Evolutionary conservation across 2,888 invertebrate species (phyloP).

Genomic region (Nezara viridula): DNA sequence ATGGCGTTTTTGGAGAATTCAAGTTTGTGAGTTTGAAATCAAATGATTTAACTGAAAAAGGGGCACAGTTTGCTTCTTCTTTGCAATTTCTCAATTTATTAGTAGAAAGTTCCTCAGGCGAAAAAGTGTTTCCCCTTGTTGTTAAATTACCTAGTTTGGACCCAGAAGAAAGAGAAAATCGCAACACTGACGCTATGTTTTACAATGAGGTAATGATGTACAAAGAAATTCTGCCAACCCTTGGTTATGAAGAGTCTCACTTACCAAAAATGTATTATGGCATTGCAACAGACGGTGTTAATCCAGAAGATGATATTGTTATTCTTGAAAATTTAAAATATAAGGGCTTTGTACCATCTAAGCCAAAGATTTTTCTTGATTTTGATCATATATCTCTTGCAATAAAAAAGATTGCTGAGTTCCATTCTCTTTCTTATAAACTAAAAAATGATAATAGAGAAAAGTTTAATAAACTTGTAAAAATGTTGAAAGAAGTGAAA

Average conservation of each 20-base stretch:
- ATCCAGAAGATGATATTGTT: slow-evolving; percentile 60
- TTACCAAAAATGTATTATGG: slow-evolving; percentile 64
- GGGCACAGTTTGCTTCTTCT: slow-evolving; percentile 63
- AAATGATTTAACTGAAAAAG: slow-evolving; percentile 19
- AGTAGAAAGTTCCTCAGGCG: not conserved
- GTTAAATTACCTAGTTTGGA: slow-evolving; percentile 60
- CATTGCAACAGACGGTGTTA: slow-evolving; percentile 9
- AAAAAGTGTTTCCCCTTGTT: slow-evolving; percentile 54
- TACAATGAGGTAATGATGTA: slow-evolving; percentile 65
- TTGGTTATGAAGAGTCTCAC: slow-evolving; percentile 53
- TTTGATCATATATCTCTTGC: slow-evolving; percentile 64
- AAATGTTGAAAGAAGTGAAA: not conserved
- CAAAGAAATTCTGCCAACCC: slow-evolving; percentile 63
- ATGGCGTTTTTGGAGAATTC: slow-evolving; percentile 58
- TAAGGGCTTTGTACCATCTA: slow-evolving; percentile 60
- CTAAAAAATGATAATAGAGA: slow-evolving; percentile 60
- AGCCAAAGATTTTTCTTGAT: slow-evolving; percentile 64
- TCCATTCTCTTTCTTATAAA: slow-evolving; percentile 66
- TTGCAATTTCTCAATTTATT: slow-evolving; percentile 61
- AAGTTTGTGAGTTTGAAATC: slow-evolving; percentile 55
- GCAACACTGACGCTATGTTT: slow-evolving; percentile 62
- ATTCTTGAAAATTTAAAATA: slow-evolving; percentile 64
- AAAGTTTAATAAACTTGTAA: slow-evolving; percentile 20
- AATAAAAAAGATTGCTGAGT: slow-evolving; percentile 64
- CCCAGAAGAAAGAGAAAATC: slow-evolving; percentile 35